Evolutionary conservation across 1,140 invertebrate genomes (phyloP), one percentile per base, ranked within the genome.

Genomic region (Platorchestia sp.): DNA sequence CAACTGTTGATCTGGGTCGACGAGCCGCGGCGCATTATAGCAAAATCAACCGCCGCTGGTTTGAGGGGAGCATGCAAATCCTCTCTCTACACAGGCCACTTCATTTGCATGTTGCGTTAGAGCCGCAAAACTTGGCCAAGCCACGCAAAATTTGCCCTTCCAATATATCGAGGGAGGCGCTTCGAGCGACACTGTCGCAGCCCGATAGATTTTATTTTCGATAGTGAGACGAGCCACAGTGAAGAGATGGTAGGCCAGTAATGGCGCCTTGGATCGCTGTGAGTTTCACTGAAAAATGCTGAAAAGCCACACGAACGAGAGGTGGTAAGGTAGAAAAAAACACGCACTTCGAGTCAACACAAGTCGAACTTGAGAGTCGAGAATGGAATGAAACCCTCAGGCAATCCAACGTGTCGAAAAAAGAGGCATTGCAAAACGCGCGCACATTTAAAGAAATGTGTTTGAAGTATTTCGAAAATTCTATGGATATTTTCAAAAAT

Each of bases 31-130:
- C 87, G 87, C 87, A 89, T 89, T 89, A 89, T 89, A 42, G 87
- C 43, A 89, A 89, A 89, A 89, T 89, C 87, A 89, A 89, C 87
- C 43, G 87, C n/a, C 43, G n/a, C 87, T 42, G 87, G 43, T 75
- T 75, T 75, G 59, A 44, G 41, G 87, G 43, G 87, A 44, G 87
- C 87, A 89, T 89, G 87, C 87, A 89, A 89, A 89, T 89, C 87
- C 87, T 42, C 41, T 42, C 87, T 89, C 87, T 89, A 89, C 87
- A 42, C 87, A 75, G 87, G 87, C 87, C 87, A 89, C 87, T 89
- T 89, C 87, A 89, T 89, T 89, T 89, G 87, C 87, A 89, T 89
- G 87, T 89, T 89, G 87, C 87, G 87, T 89, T 89, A 89, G 87
- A 41, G 87, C 87, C 41, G 43, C 87, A 89, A 89, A 89, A 89